Percentiles rank a stretch among this genome's conserved stretches.
Conservation (phyloP, 2,113 vertebrate genomes). For the Nipponia nippon region DNA sequence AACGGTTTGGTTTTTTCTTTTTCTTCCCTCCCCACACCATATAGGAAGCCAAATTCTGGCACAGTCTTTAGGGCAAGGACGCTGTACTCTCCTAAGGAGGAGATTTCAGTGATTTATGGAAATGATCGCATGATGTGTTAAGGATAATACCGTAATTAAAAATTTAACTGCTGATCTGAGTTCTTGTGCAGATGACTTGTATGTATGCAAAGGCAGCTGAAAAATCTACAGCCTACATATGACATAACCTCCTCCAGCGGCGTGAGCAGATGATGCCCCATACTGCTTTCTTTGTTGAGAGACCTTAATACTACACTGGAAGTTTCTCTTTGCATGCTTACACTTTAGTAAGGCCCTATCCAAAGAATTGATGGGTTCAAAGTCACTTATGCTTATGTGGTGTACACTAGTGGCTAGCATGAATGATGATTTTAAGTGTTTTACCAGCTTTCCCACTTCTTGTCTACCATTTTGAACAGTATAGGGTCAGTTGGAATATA, state of each 20-base stretch:
- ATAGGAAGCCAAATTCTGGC: background rate
- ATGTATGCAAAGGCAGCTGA: background rate
- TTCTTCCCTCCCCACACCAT: background rate
- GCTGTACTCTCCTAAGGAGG: background rate
- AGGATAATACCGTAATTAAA: background rate
- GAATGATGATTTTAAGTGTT: background rate
- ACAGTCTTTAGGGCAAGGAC: background rate
- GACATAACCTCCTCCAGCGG: background rate
- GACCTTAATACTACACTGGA: background rate
- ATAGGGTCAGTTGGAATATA: background rate
- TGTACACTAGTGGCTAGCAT: background rate
- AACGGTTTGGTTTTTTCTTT: background rate
- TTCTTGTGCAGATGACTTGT: background rate
- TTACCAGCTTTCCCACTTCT: background rate
- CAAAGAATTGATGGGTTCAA: background rate
- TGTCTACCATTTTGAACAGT: background rate
- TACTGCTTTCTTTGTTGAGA: background rate
- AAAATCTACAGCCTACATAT: background rate
- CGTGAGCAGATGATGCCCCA: background rate
- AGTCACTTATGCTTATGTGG: background rate
- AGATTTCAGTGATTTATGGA: background rate
- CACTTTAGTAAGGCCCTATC: background rate
- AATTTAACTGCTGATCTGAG: background rate
- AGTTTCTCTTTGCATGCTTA: background rate
- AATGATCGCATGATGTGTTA: background rate